Evolutionary conservation across 2,888 invertebrate genomes (phyloP), one percentile per base, ranked within the genome.

Genomic region (Coecobrya sp.): DNA sequence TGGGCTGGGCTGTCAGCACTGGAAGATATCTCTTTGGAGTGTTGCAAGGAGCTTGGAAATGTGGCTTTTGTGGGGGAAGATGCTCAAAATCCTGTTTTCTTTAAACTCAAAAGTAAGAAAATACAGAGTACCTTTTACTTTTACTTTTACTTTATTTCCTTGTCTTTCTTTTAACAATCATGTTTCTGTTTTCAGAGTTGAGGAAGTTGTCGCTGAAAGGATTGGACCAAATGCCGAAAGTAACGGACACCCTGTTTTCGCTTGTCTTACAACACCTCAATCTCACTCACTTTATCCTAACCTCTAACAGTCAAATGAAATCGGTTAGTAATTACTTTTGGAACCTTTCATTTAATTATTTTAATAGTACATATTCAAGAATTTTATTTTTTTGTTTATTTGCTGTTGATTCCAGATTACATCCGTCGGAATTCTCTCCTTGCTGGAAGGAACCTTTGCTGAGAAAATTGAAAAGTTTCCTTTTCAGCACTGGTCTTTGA

Each of bases 401-500:
- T 11, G 0, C 25, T 7, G n/a, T 25, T 59, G 1, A 59, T 59
- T 16, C 8, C 36, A 68, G 68, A 13, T 68, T n/a, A 68, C 68
- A 8, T 16, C 16, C 16, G 5, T 0, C 8, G 68, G 68, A 0
- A 68, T 68, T 16, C 11, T 0, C 1, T 5, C 16, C 5, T 30
- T 68, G 30, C 11, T 27, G 68, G 25, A 68, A 13, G 68, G 68
- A 0, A 5, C 0, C 0, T 68, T 68, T 68, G 30, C 49, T 0
- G 42, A 76, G 11, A 19, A 13, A 0, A 76, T 76, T 45, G 76
- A 76, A 16, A 49, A 76, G 76, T 76, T 76, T 76, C 49, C 49
- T 0, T 76, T 76, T 22, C 1, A 10, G 3, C 49, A 22, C 1
- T 76, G 76, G 76, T 76, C 76, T 19, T 49, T 76, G 22, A 49